Evolutionary conservation across 2,797 vertebrate genomes (phyloP), one percentile per base, ranked within the genome.

Genomic region (Gephyroberyx darwinii): DNA sequence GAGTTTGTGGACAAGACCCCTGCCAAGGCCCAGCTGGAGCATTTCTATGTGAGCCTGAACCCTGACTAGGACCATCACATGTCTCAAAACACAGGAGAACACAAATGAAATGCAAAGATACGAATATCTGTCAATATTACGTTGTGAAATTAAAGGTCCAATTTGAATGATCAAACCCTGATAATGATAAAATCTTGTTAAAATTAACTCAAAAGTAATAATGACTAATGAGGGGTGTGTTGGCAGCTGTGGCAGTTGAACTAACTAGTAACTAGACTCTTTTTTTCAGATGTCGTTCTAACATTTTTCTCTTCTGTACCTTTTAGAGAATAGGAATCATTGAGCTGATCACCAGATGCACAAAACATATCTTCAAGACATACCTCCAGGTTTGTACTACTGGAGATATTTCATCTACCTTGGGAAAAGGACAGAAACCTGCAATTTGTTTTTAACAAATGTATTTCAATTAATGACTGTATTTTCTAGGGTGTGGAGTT

Each of bases 361-460:
- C 97, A 65, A 99, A 99, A 87, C 98, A 99, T 86, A 96, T 99
- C 93, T 99, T 99, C 92, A 99, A 98, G 93, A 98, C 96, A 0
- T 99, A 99, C 90, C 96, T 99, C 68, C 98, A 99, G 97, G 98
- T 99, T 75, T 31, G 89, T 81, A 50, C n/a, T 84, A 78, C 74
- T 65, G 0, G 8, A 0, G 43, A 0, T 8, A 50, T 20, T 2
- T 20, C 2, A 8, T 47, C 6, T 8, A 4, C 0, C 12, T 0
- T 39, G 31, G 43, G 31, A 6, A 2, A 45, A 45, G 33, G 12
- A 65, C 6, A 1, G 26, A 10, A 53, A 12, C 3, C 0, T 1
- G 1, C 10, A 2, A 58, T 7, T 33, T 19, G 2, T 26, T 62
- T 55, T 31, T 30, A 7, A 12, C 17, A 8, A n/a, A n/a, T 9